Percentiles rank a stretch among this genome's conserved stretches.
phyloP scores from a whole-genome alignment of 2,113 vertebrate species.

The Gallinago jamesoni region DNA sequence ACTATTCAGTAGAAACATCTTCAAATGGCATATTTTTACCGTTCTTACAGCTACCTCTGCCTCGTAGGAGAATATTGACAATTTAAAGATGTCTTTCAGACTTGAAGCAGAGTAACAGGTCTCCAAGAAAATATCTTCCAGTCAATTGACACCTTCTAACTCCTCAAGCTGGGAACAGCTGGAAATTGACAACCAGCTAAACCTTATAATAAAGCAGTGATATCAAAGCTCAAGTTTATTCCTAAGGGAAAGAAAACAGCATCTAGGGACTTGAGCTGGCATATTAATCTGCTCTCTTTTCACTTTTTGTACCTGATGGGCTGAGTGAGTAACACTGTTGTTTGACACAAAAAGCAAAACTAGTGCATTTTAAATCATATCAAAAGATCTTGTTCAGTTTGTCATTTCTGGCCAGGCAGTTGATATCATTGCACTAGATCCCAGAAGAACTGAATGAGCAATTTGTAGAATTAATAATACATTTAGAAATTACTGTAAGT shows the following conservation, averaged over 20 bases:
- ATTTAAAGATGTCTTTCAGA: neutral
- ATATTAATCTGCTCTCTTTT: neutral
- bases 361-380: neutral
- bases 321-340: neutral
- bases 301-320: neutral
- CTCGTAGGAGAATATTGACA: neutral
- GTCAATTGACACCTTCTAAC: neutral
- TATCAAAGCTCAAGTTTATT: neutral
- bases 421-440: neutral
- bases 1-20: neutral
- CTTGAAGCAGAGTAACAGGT: neutral
- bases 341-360: neutral
- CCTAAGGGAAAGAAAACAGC: neutral
- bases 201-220: neutral
- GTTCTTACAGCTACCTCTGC: neutral
- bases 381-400: neutral
- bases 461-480: neutral
- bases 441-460: neutral
- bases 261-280: neutral
- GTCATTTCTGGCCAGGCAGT: neutral
- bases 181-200: neutral
- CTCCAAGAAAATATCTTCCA: neutral
- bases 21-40: neutral
- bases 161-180: slow-evolving; percentile 24
- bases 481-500: neutral